These are phyloP conservation scores for Drosophila pachea DNA, from an alignment of 1,140 invertebrate species.

Conservation along the genomic window DNA sequence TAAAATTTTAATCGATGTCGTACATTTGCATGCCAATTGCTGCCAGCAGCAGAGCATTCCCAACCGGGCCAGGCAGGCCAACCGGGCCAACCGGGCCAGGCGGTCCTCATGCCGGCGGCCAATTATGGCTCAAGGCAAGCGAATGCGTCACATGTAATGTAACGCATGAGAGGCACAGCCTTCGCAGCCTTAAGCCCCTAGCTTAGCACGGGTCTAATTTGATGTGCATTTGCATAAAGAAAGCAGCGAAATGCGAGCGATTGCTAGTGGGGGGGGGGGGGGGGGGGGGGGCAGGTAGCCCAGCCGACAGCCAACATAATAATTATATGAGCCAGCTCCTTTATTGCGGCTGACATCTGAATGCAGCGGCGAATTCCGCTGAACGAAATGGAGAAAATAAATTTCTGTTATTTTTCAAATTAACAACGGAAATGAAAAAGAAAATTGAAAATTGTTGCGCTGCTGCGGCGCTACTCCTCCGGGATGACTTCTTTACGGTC, in stretches of 20 bases:
- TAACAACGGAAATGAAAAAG: conserved; percentile 72
- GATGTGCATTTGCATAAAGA: conserved; percentile 70
- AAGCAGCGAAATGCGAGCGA: conserved; percentile 49
- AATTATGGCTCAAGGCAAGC: conserved; percentile 50
- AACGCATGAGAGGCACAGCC: conserved; percentile 61
- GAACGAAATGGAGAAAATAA: conserved; percentile 54
- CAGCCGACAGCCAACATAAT: conserved; percentile 17
- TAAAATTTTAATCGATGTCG: conserved; percentile 78
- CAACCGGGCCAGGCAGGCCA: conserved; percentile 1
- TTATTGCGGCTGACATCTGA: conserved; percentile 18
- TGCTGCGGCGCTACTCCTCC: conserved; percentile 1
- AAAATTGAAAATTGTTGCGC: conserved; percentile 63
- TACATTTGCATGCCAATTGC: conserved; percentile 77
- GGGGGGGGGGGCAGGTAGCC: background rate
- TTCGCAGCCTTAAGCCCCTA: conserved; percentile 38
- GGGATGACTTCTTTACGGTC: conserved; percentile 17
- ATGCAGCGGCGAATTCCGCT: conserved; percentile 2
- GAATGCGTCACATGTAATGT: conserved; percentile 68
- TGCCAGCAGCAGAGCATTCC: conserved; percentile 35
- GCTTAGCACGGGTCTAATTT: conserved; percentile 56
- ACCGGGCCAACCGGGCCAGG: conserved; percentile 6
- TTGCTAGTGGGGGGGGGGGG: conserved; percentile 47
- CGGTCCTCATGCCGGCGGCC: conserved; percentile 18
- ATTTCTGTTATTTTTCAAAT: conserved; percentile 67
- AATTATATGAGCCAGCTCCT: conserved; percentile 5